These are phyloP conservation scores for Oncorhynchus masou DNA, from an alignment of 2,113 vertebrate genomes.

Conservation along the genomic window DNA sequence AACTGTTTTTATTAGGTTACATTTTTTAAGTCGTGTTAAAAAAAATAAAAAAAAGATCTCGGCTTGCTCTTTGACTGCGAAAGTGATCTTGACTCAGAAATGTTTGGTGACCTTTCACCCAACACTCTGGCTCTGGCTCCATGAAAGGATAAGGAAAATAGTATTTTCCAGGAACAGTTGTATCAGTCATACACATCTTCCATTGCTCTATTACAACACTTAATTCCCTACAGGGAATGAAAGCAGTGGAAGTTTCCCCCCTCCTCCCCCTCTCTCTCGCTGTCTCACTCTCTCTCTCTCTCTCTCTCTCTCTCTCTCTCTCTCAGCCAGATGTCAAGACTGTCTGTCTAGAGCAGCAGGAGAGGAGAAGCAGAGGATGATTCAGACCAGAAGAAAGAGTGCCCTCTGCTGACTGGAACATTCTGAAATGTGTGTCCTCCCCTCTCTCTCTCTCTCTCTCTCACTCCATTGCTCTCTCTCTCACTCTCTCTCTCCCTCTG, in stretches of 20 bases:
- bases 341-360: neutral
- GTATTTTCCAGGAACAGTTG: neutral
- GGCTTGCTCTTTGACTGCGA: no score
- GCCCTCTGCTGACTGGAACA: constrained; percentile 47
- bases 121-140: no score
- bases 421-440: neutral
- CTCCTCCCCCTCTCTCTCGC: constrained; percentile 1
- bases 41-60: no score
- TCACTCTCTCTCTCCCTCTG: constrained; percentile 15
- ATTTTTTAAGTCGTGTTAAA: no score
- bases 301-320: constrained; percentile 6
- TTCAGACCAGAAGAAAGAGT: constrained; percentile 45
- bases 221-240: neutral
- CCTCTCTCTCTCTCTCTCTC: neutral
- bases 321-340: constrained; percentile 1
- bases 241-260: neutral
- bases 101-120: no score
- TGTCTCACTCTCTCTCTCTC: neutral
- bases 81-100: no score
- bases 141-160: neutral
- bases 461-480: neutral
- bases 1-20: no score
- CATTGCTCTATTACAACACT: constrained; percentile 1
- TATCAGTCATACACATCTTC: neutral
- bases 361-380: neutral